phyloP scores from a whole-genome alignment of 2,888 invertebrate genomes.

The Cantharis rufa region DNA sequence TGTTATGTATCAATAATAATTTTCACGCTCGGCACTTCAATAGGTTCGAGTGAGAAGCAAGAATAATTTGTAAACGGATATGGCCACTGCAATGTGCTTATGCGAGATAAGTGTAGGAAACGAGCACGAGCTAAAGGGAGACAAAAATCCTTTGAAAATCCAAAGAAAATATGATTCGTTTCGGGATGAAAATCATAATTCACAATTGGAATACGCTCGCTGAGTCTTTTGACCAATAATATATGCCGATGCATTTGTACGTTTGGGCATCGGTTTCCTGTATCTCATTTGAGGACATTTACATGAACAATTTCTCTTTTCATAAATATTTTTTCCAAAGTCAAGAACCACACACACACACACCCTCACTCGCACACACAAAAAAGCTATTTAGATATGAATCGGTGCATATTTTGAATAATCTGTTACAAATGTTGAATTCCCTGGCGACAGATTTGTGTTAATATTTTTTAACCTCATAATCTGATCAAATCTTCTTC shows the following conservation, averaged over 20 bases:
- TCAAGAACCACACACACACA: not conserved
- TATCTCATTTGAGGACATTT: constrained; percentile 32
- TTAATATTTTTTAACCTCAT: constrained; percentile 53
- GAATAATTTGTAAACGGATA: constrained; percentile 49
- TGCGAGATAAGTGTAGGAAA: constrained; percentile 39
- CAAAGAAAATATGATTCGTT: constrained; percentile 57
- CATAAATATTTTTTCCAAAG: not conserved
- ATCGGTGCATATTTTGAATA: constrained; percentile 32
- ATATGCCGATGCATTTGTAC: constrained; percentile 49
- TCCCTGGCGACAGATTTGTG: constrained; percentile 49
- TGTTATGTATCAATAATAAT: constrained; percentile 56
- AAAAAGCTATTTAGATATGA: constrained; percentile 14
- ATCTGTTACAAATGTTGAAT: constrained; percentile 48
- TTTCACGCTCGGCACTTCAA: constrained; percentile 53
- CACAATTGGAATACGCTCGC: constrained; percentile 54
- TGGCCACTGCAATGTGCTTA: constrained; percentile 46
- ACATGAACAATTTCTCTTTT: constrained; percentile 26
- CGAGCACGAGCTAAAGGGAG: constrained; percentile 34
- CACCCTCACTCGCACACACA: not conserved
- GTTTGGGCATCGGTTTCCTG: constrained; percentile 38
- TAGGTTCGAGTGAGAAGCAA: constrained; percentile 48
- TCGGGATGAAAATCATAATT: constrained; percentile 55
- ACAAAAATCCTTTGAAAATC: constrained; percentile 51
- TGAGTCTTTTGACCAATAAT: constrained; percentile 57
- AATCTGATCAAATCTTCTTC: constrained; percentile 56